Percentiles rank a stretch among this genome's conserved stretches.
Conservation (phyloP, 2,888 invertebrate species). For the Melanargia galathea region DNA sequence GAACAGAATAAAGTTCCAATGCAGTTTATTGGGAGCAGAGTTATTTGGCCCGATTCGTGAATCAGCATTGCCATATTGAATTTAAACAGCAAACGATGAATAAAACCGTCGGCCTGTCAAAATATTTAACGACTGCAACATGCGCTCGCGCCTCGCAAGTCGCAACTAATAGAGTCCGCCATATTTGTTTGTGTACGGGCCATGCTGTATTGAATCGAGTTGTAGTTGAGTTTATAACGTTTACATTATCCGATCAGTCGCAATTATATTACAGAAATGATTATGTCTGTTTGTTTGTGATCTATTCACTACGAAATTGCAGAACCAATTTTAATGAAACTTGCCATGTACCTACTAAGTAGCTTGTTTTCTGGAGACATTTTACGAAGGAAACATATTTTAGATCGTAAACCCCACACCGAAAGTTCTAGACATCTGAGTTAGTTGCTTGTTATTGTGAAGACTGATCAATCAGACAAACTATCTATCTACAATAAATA, state of each 20-base stretch:
- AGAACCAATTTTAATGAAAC: neutral
- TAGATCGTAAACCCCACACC: too few species aligned
- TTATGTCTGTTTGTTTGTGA: neutral
- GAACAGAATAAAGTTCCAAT: constrained; percentile 3
- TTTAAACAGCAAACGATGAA: constrained; percentile 44
- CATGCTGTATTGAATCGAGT: constrained; percentile 1
- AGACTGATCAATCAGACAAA: too few species aligned
- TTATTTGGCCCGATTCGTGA: constrained; percentile 36
- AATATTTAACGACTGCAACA: constrained; percentile 47
- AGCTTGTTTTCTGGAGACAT: too few species aligned
- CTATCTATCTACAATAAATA: too few species aligned
- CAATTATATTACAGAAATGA: neutral
- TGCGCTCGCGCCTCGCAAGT: constrained; percentile 37
- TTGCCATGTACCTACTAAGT: too few species aligned
- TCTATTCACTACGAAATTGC: neutral
- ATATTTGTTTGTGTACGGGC: constrained; percentile 32
- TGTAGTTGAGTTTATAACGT: constrained; percentile 17
- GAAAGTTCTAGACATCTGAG: too few species aligned
- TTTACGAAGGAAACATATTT: too few species aligned
- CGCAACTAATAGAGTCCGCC: constrained; percentile 33
- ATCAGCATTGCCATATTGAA: constrained; percentile 46
- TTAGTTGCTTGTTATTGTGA: too few species aligned
- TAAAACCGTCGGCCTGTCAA: constrained; percentile 51
- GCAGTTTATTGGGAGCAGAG: constrained; percentile 7
- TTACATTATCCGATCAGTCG: neutral